These are phyloP conservation scores for Leptura quadrifasciata DNA, from an alignment of 2,888 invertebrate genomes.

Conservation along the genomic window DNA sequence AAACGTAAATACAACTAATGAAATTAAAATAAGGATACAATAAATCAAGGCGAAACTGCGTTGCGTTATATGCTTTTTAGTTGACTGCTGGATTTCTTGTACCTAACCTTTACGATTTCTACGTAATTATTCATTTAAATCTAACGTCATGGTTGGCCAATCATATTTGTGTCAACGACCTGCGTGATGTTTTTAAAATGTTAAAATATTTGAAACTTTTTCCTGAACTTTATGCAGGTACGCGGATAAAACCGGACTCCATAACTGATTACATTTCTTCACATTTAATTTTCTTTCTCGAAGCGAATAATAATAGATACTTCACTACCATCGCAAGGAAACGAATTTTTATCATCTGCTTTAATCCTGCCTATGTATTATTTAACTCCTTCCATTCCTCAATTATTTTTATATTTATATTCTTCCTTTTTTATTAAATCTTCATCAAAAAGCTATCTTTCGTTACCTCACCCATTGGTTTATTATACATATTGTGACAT, in stretches of 20 bases:
- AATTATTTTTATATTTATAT: too few relatives aligned
- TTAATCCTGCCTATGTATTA: too few relatives aligned
- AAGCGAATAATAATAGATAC: too few relatives aligned
- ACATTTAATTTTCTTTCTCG: too few relatives aligned
- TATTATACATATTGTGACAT: too few relatives aligned
- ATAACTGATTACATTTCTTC: not conserved
- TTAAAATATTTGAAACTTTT: not conserved
- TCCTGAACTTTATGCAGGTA: not conserved
- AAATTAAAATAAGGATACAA: not conserved
- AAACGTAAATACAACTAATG: not conserved
- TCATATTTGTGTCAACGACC: conserved; percentile 28
- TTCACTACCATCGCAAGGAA: too few relatives aligned
- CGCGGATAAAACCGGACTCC: not conserved
- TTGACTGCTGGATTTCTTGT: conserved; percentile 1
- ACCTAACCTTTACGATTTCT: conserved; percentile 28
- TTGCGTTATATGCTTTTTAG: not conserved
- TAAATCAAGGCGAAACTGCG: not conserved
- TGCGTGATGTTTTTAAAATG: not conserved
- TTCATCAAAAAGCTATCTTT: too few relatives aligned
- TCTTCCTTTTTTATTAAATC: too few relatives aligned
- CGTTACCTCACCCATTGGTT: too few relatives aligned
- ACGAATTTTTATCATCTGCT: too few relatives aligned
- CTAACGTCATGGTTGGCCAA: conserved; percentile 26
- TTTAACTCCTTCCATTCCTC: too few relatives aligned
- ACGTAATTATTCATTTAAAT: conserved; percentile 24